Conservation (phyloP, 1,140 invertebrate species). For the Zaprionus vittiger region DNA sequence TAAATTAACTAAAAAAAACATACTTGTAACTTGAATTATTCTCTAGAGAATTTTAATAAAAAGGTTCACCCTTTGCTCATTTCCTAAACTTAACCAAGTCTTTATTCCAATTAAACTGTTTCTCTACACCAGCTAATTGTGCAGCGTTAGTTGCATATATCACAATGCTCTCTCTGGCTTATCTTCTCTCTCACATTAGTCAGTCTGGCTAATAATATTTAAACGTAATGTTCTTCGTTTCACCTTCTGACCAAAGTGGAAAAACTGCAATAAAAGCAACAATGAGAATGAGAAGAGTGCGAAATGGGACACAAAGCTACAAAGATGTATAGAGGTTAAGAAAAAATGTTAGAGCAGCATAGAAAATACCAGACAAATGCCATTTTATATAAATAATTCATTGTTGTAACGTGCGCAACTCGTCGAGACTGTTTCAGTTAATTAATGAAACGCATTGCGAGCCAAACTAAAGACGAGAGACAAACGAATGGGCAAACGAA, state of each 20-base stretch:
- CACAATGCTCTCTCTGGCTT: background rate
- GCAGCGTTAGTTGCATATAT: background rate
- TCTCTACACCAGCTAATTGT: background rate
- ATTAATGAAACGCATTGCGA: conserved; percentile 80
- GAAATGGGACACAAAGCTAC: conserved; percentile 46
- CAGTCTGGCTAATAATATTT: conserved; percentile 50
- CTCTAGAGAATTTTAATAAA: too few species aligned
- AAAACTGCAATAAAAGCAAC: conserved; percentile 21
- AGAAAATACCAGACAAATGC: conserved; percentile 74
- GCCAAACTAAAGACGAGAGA: conserved; percentile 45
- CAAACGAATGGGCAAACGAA: conserved; percentile 55
- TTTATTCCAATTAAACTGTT: too few species aligned
- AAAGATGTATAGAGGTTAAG: conserved; percentile 22
- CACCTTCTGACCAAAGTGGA: conserved; percentile 51
- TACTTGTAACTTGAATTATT: too few species aligned
- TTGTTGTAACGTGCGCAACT: conserved; percentile 83
- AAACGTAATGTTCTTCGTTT: conserved; percentile 56
- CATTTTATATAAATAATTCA: conserved; percentile 83
- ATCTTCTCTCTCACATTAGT: background rate
- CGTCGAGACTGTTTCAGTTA: conserved; percentile 81
- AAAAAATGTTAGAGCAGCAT: conserved; percentile 15
- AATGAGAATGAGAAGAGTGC: conserved; percentile 18
- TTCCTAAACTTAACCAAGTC: background rate
- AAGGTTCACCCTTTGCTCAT: background rate
- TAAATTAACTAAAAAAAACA: too few species aligned